Evolutionary conservation across 1,140 invertebrate genomes (phyloP).

Genomic region (Ceratosolen fusciceps): DNA sequence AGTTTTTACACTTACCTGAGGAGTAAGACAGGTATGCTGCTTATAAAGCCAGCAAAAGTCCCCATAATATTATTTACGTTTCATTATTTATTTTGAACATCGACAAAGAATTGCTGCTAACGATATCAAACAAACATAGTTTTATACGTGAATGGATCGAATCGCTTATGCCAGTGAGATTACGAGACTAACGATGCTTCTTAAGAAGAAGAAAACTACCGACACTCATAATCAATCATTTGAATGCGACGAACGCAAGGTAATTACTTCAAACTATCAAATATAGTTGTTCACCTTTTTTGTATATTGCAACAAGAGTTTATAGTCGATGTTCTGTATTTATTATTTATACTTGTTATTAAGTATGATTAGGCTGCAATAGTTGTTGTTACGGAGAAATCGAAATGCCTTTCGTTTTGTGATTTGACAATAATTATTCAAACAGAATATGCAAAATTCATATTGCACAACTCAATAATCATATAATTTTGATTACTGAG

Average conservation of each 20-base stretch:
- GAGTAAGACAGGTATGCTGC: not conserved
- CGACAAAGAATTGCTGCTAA: not conserved
- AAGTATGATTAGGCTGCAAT: not conserved
- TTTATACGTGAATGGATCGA: slow-evolving; percentile 28
- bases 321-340: slow-evolving; percentile 27
- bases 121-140: slow-evolving; percentile 38
- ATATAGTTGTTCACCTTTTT: slow-evolving; percentile 50
- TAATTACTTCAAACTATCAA: slow-evolving; percentile 64
- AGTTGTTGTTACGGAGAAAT: slow-evolving; percentile 11
- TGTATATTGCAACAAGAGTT: slow-evolving; percentile 29
- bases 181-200: slow-evolving; percentile 47
- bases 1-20: not conserved
- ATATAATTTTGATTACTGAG: no score
- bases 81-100: slow-evolving; percentile 10
- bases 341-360: slow-evolving; percentile 17
- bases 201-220: slow-evolving; percentile 36
- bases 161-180: slow-evolving; percentile 44
- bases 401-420: not conserved
- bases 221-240: slow-evolving; percentile 47
- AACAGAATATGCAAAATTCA: no score
- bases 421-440: no score
- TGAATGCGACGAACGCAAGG: slow-evolving; percentile 58
- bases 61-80: not conserved
- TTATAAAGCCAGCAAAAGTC: not conserved
- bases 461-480: no score